Conservation (phyloP, 1,140 invertebrate species). For the Anoplolepis gracilipes region DNA sequence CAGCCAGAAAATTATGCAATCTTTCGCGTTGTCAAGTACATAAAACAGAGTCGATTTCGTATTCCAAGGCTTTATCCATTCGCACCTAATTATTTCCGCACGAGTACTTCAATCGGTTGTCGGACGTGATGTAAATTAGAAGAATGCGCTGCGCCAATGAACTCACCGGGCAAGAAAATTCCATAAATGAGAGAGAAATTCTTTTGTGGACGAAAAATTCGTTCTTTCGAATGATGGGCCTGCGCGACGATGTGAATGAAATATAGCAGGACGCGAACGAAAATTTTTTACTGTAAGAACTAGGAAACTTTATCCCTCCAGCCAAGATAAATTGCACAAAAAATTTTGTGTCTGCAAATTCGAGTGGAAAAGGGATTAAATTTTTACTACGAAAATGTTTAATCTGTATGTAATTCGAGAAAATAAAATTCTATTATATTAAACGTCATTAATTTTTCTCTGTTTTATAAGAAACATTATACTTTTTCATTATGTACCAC, state of each 20-base stretch:
- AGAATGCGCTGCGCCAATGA: neutral
- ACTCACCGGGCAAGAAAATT: slow-evolving; percentile 28
- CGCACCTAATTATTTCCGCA: slow-evolving; percentile 29
- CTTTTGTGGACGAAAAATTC: slow-evolving; percentile 27
- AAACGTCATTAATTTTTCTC: neutral
- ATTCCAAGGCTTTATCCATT: slow-evolving; percentile 20
- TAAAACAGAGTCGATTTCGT: neutral
- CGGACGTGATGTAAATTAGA: slow-evolving; percentile 25
- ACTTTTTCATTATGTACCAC: neutral
- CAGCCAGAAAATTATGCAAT: neutral
- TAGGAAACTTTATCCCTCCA: slow-evolving; percentile 23
- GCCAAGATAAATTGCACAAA: slow-evolving; percentile 11
- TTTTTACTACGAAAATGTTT: neutral
- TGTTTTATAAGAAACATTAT: neutral
- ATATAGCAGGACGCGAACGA: slow-evolving; percentile 9
- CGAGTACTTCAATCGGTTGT: neutral
- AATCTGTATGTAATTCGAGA: neutral
- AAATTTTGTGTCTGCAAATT: slow-evolving; percentile 1
- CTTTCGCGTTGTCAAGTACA: slow-evolving; percentile 1
- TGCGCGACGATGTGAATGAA: slow-evolving; percentile 36
- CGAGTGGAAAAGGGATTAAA: slow-evolving; percentile 25
- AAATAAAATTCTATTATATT: neutral
- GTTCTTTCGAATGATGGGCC: neutral
- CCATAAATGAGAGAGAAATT: slow-evolving; percentile 12
- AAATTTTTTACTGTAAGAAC: slow-evolving; percentile 44